Conservation (phyloP, 1,140 invertebrate species). For the Archivesica marissinica region DNA sequence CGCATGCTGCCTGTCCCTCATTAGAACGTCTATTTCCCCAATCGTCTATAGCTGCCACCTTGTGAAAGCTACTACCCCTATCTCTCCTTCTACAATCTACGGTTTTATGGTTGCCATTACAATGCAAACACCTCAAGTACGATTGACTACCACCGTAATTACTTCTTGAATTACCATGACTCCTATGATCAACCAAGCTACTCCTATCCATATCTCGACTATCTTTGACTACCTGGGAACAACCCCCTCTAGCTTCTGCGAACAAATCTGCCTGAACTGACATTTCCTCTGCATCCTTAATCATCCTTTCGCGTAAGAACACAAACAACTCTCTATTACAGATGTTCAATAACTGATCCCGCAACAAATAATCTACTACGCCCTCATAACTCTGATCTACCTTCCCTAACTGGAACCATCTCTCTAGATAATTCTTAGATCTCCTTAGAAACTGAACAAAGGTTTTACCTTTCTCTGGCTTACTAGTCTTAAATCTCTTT, state of each 20-base stretch:
- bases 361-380: constrained; percentile 11
- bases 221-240: neutral
- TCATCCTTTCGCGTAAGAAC: constrained; percentile 36
- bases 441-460: constrained; percentile 18
- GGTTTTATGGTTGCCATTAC: too few relatives aligned
- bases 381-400: neutral
- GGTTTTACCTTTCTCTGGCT: constrained; percentile 63
- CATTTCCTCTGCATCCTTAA: constrained; percentile 48
- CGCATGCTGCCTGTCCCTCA: too few relatives aligned
- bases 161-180: too few relatives aligned
- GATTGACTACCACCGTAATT: too few relatives aligned
- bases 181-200: neutral
- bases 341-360: constrained; percentile 37
- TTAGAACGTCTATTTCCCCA: too few relatives aligned
- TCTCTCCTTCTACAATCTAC: too few relatives aligned
- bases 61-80: too few relatives aligned
- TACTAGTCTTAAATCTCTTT: constrained; percentile 43
- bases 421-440: constrained; percentile 2
- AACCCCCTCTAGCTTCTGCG: constrained; percentile 45
- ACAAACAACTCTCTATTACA: constrained; percentile 19
- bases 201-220: neutral
- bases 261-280: constrained; percentile 54
- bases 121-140: too few relatives aligned
- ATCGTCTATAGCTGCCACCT: too few relatives aligned
- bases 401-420: constrained; percentile 30